phyloP scores from a whole-genome alignment of 1,140 invertebrate genomes.

The Polyergus mexicanus region DNA sequence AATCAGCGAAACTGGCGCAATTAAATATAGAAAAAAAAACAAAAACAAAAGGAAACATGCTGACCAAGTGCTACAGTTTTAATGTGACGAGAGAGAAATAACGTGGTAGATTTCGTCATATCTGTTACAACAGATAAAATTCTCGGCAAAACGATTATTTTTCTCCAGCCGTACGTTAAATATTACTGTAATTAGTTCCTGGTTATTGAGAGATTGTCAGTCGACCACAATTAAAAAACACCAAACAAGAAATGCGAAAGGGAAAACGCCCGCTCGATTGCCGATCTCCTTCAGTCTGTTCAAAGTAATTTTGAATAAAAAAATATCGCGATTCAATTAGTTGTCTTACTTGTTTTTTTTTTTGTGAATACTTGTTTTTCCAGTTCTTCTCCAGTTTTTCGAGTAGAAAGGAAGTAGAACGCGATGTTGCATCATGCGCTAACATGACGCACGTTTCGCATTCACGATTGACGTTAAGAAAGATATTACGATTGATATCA shows the following conservation, averaged over 20 bases:
- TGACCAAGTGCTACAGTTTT: not conserved
- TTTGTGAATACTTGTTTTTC: not conserved
- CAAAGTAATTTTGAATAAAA: constrained; percentile 12
- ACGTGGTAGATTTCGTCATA: not conserved
- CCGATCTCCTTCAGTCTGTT: not conserved
- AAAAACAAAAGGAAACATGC: not conserved
- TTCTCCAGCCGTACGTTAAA: not conserved
- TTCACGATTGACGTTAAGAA: not conserved
- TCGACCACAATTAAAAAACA: not conserved
- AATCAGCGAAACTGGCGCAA: not conserved
- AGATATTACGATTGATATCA: not conserved
- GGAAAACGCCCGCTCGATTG: not conserved
- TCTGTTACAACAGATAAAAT: constrained; percentile 30
- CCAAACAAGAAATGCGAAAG: not conserved
- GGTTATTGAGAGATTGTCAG: not conserved
- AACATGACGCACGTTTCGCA: not conserved
- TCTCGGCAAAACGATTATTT: constrained; percentile 23
- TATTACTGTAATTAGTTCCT: constrained; percentile 27
- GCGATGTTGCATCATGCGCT: not conserved
- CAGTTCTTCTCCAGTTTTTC: not conserved
- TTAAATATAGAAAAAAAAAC: not conserved
- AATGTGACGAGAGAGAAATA: constrained; percentile 23
- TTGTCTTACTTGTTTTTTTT: not conserved
- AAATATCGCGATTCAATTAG: not conserved
- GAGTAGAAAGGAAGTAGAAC: constrained; percentile 4